A percentile compares a stretch with the other conserved stretches of the same genome.
phyloP scores from a whole-genome alignment of 2,797 vertebrate species.

The Ambastaia sidthimunki region DNA sequence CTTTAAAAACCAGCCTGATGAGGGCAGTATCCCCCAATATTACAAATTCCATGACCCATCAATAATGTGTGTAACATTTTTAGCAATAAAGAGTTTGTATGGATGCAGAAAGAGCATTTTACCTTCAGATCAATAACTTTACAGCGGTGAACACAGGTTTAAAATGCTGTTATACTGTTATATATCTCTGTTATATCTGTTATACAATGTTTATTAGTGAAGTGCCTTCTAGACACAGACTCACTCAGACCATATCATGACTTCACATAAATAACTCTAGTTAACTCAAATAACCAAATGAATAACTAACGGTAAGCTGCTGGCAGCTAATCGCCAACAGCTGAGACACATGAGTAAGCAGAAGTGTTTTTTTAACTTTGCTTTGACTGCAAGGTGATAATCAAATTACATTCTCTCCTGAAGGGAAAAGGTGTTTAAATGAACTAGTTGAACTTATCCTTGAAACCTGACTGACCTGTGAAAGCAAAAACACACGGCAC shows the following conservation, averaged over 20 bases:
- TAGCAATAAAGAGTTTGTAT: not conserved
- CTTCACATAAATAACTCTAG: not conserved
- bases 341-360: not conserved
- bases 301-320: no score
- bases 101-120: not conserved
- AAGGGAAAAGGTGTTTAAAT: not conserved
- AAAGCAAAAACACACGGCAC: not conserved
- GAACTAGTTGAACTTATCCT: not conserved
- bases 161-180: no score
- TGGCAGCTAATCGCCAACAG: not conserved
- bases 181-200: no score
- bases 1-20: not conserved
- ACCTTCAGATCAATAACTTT: not conserved
- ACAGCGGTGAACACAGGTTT: not conserved
- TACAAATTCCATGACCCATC: not conserved
- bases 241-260: not conserved
- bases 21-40: not conserved
- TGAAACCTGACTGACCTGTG: not conserved
- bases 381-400: not conserved
- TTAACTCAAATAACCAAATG: not conserved
- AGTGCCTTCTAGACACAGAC: not conserved
- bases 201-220: no score
- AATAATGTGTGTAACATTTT: conserved; percentile 18
- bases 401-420: not conserved
- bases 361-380: no score